Base-by-base conservation (phyloP, 2,113 vertebrate species). In the Mionectes macconnelli region DNA sequence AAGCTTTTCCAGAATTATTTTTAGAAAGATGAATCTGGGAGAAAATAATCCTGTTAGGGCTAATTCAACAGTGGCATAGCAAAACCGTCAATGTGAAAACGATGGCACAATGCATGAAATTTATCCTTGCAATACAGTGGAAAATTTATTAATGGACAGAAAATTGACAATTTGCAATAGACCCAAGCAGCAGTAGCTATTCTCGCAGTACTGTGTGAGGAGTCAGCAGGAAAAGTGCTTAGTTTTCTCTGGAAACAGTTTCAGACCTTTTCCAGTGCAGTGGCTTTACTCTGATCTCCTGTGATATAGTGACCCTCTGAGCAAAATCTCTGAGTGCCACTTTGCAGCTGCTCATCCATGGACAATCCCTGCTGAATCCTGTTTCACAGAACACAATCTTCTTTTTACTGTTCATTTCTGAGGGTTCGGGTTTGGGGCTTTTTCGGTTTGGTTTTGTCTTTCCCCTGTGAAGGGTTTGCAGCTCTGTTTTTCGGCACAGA, bases 191-290 rank as follows among this genome's bases (percentile, higher is more conserved):
- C 7, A 5, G 63, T 89, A 89, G 35, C 64, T 81, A 30, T 68
- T 93, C 49, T 76, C 62, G 15, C 18, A 49, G 22, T 67, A 55
- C 10, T 56, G 18, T 72, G 44, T 67, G 73, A 94, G n/a, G 2
- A 68, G 17, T 82, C 69, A 75, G 52, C 30, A 76, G 13, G 35
- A 91, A 84, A 92, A 91, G 21, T 59, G 25, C 37, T 97, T 63
- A 78, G 33, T 45, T 39, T 69, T 86, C 45, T 80, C 73, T 67
- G 64, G 59, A 42, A 78, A 70, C 23, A 67, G 19, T 67, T 89
- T 68, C 33, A 78, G 50, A 53, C 21, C 6, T 79, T 62, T 82
- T 73, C 37, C 40, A 66, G 18, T 30, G 21, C 18, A 31, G 12
- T 24, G 33, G 17, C 17, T 31, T 82, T 82, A 13, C 16, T 73